Evolutionary conservation across 2,888 invertebrate species (phyloP).

Genomic region (Platycnemis pennipes): DNA sequence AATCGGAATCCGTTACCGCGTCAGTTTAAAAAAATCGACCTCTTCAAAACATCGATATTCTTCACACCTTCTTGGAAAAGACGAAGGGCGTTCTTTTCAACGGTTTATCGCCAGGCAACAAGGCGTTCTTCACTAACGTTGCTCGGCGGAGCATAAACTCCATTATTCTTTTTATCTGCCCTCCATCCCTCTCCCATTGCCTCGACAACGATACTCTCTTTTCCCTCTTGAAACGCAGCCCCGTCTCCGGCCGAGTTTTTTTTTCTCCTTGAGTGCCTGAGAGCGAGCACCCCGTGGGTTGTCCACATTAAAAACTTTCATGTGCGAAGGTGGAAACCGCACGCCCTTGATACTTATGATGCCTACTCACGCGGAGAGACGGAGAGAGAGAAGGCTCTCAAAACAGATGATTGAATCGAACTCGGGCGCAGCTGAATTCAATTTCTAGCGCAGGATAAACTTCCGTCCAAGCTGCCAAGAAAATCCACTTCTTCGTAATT

Average conservation of each 20-base stretch:
- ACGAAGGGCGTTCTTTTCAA: background rate
- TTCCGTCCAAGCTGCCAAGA: background rate
- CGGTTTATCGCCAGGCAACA: constrained; percentile 36
- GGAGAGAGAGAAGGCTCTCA: background rate
- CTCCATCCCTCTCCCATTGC: background rate
- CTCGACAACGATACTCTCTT: background rate
- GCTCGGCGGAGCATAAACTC: constrained; percentile 21
- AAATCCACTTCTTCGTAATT: too few relatives aligned
- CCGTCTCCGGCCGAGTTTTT: background rate
- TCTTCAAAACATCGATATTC: background rate
- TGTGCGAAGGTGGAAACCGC: background rate
- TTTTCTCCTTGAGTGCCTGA: background rate
- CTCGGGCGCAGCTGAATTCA: background rate
- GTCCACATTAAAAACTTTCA: constrained; percentile 14
- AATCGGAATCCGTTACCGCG: background rate
- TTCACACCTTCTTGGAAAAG: background rate
- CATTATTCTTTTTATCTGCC: constrained; percentile 28
- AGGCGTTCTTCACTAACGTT: constrained; percentile 1
- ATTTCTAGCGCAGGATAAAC: background rate
- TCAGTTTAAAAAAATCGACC: background rate
- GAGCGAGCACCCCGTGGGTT: background rate
- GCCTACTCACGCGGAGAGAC: background rate
- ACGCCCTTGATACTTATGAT: background rate
- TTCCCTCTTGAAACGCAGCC: background rate
- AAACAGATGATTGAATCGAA: background rate